Percentiles rank a stretch among this genome's conserved stretches.
Conservation (phyloP, 2,113 vertebrate genomes). For the Rissa tridactyla region DNA sequence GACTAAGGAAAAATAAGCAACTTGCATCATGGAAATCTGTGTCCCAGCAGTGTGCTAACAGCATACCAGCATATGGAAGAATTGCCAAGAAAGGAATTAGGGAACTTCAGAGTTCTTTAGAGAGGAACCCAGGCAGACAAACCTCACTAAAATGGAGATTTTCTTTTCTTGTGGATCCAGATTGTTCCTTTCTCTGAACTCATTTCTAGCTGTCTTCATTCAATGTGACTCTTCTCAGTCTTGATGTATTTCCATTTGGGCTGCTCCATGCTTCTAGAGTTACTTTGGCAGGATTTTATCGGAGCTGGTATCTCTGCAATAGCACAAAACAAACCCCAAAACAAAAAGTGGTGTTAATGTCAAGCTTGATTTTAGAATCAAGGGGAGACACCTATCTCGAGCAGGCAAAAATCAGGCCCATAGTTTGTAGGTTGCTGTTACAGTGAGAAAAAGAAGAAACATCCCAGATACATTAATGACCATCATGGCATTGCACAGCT, state of each 20-base stretch:
- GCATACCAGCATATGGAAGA: conserved; percentile 22
- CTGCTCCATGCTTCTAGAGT: not conserved
- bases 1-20: conserved; percentile 56
- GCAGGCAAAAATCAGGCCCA: not conserved
- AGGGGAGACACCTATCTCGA: not conserved
- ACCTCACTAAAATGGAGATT: not conserved
- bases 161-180: not conserved
- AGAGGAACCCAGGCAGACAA: not conserved
- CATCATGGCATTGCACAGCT: not conserved
- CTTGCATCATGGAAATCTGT: conserved; percentile 67
- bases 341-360: not conserved
- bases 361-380: not conserved
- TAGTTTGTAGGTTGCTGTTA: not conserved
- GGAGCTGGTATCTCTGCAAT: not conserved
- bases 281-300: not conserved
- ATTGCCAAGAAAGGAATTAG: conserved; percentile 49
- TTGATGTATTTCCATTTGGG: not conserved
- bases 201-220: not conserved
- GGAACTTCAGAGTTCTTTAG: conserved; percentile 4
- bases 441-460: not conserved
- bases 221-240: not conserved
- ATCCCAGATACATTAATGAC: not conserved
- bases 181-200: not conserved
- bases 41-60: conserved; percentile 9
- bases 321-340: not conserved